Percentiles rank a stretch among this genome's conserved stretches.
Conservation (phyloP, 2,888 invertebrate species). For the Drosophila melanocephala region DNA sequence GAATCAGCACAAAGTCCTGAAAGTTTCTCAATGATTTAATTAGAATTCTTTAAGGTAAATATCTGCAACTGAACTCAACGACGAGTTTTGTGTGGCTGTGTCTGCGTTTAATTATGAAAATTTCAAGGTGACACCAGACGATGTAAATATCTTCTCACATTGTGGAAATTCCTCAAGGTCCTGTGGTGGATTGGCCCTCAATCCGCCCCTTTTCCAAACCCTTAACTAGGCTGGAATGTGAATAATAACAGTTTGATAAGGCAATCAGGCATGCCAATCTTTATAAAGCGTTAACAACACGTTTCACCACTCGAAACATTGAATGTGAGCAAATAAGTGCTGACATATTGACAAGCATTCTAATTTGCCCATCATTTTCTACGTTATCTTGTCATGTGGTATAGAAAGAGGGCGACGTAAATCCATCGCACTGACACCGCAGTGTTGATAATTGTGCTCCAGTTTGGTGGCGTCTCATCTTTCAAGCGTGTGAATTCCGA, state of each 20-base stretch:
- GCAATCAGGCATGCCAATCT: slow-evolving; percentile 36
- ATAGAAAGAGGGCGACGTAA: not conserved
- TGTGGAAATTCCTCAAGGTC: slow-evolving; percentile 30
- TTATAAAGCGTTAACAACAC: slow-evolving; percentile 6
- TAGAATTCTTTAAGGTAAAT: slow-evolving; percentile 78
- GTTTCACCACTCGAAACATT: not conserved
- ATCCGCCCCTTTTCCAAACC: not conserved
- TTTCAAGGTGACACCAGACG: slow-evolving; percentile 69
- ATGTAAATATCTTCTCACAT: slow-evolving; percentile 16
- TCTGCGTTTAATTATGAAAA: slow-evolving; percentile 75
- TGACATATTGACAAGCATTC: slow-evolving; percentile 10
- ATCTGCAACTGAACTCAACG: slow-evolving; percentile 25
- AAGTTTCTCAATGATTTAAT: slow-evolving; percentile 79
- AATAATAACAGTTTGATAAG: slow-evolving; percentile 20
- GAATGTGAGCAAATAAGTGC: not conserved
- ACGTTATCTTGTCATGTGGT: slow-evolving; percentile 4
- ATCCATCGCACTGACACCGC: slow-evolving; percentile 22
- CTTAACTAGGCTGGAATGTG: slow-evolving; percentile 28
- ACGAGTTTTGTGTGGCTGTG: slow-evolving; percentile 21
- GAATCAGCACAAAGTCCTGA: slow-evolving; percentile 78
- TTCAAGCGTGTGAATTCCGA: slow-evolving; percentile 22
- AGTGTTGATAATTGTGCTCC: slow-evolving; percentile 26
- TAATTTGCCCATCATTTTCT: not conserved
- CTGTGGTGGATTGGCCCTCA: slow-evolving; percentile 58
- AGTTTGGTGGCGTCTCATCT: slow-evolving; percentile 34